These are phyloP conservation scores for pig (Sus scrofa) DNA, from an alignment of 2,113 vertebrate species.

Conservation along the genomic window DNA sequence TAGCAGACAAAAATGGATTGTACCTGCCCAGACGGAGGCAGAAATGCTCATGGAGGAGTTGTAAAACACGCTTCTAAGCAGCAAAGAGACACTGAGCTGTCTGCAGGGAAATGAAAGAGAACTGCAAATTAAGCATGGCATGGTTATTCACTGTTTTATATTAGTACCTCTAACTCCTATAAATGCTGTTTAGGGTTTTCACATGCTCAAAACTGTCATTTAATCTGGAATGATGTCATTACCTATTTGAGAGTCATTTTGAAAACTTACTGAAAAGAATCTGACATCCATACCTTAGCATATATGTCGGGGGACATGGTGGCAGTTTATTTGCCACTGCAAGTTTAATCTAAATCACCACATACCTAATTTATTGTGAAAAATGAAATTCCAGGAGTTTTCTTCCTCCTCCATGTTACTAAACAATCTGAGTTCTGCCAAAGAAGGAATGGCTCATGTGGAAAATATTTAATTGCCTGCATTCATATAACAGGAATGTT, in stretches of 20 bases:
- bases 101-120: constrained; percentile 59
- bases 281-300: constrained; percentile 42
- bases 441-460: constrained; percentile 41
- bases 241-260: constrained; percentile 60
- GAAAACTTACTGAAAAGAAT: constrained; percentile 64
- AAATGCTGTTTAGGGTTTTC: constrained; percentile 68
- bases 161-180: constrained; percentile 72
- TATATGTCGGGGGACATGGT: constrained; percentile 7
- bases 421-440: constrained; percentile 54
- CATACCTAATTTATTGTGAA: constrained; percentile 66
- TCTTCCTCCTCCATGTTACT: constrained; percentile 41
- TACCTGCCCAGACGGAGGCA: background rate
- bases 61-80: constrained; percentile 62
- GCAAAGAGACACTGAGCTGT: constrained; percentile 62
- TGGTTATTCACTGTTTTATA: constrained; percentile 62
- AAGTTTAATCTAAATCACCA: constrained; percentile 63
- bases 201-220: constrained; percentile 63
- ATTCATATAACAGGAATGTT: constrained; percentile 25
- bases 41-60: background rate
- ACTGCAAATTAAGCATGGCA: constrained; percentile 59
- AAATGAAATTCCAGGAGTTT: constrained; percentile 49
- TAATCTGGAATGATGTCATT: constrained; percentile 67
- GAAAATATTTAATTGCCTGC: constrained; percentile 68
- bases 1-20: constrained; percentile 28
- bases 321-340: constrained; percentile 29